Evolutionary conservation across 2,797 vertebrate species (phyloP).

Genomic region (Tympanoctomys barrerae): DNA sequence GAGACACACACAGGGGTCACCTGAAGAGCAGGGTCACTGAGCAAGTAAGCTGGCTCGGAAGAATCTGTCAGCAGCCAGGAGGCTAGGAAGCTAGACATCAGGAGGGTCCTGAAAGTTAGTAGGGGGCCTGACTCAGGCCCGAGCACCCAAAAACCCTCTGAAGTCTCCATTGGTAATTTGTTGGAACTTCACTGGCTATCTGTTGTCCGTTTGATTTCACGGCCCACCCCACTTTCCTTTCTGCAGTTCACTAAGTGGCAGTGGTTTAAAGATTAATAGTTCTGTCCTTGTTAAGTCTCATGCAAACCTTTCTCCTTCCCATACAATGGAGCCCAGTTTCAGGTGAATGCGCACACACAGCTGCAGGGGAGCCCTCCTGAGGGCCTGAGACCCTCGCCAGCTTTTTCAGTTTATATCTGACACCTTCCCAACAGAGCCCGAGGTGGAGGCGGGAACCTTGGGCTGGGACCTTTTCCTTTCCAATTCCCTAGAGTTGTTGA

Average conservation of each 20-base stretch:
- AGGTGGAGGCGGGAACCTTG: background rate
- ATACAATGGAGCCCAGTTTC: background rate
- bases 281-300: background rate
- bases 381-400: background rate
- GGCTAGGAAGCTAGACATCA: background rate
- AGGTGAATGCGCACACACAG: rapidly evolving
- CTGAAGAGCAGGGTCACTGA: background rate
- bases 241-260: background rate
- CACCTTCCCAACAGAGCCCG: background rate
- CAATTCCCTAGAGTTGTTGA: background rate
- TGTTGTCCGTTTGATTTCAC: background rate
- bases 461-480: background rate
- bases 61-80: conserved; percentile 1
- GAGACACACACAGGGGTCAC: background rate
- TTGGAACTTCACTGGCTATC: background rate
- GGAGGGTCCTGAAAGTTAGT: background rate
- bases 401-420: too few relatives aligned
- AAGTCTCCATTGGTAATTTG: background rate
- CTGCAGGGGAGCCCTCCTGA: background rate
- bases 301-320: background rate
- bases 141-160: background rate
- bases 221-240: background rate
- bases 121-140: background rate
- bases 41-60: background rate
- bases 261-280: conserved; percentile 2